Evolutionary conservation across 2,113 vertebrate genomes (phyloP).

Genomic region (Nibea coibor): DNA sequence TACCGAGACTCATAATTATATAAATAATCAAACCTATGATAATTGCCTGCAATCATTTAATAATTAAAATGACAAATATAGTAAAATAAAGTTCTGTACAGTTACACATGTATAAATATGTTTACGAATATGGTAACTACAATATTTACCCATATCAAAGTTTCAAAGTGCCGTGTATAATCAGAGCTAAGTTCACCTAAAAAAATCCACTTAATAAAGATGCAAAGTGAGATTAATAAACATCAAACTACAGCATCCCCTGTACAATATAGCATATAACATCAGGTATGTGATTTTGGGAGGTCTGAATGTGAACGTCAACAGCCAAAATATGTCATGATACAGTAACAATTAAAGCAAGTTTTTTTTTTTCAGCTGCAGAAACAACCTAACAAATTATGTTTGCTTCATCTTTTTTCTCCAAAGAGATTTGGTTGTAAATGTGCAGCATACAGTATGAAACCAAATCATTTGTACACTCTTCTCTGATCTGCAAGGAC

Average conservation of each 20-base stretch:
- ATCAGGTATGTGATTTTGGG: conserved; percentile 17
- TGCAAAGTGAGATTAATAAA: conserved; percentile 52
- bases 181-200: conserved; percentile 45
- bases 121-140: conserved; percentile 44
- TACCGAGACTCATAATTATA: conserved; percentile 37
- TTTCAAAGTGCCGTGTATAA: conserved; percentile 62
- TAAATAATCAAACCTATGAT: conserved; percentile 53
- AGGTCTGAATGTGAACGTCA: conserved; percentile 25
- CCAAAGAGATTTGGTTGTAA: conserved; percentile 10
- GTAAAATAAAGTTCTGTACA: conserved; percentile 66
- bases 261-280: conserved; percentile 41
- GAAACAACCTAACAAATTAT: conserved; percentile 2
- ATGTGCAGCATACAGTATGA: background rate
- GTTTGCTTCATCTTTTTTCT: background rate
- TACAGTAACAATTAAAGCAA: conserved; percentile 8
- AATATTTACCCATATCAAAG: conserved; percentile 55
- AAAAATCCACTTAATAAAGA: conserved; percentile 63
- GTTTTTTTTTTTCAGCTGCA: conserved; percentile 1
- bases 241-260: conserved; percentile 48
- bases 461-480: background rate
- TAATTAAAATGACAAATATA: conserved; percentile 60
- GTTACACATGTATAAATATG: conserved; percentile 58
- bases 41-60: conserved; percentile 70
- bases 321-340: conserved; percentile 20
- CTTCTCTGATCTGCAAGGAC: conserved; percentile 8